Evolutionary conservation across 2,888 invertebrate species (phyloP).

Genomic region (Athrips mouffetella): DNA sequence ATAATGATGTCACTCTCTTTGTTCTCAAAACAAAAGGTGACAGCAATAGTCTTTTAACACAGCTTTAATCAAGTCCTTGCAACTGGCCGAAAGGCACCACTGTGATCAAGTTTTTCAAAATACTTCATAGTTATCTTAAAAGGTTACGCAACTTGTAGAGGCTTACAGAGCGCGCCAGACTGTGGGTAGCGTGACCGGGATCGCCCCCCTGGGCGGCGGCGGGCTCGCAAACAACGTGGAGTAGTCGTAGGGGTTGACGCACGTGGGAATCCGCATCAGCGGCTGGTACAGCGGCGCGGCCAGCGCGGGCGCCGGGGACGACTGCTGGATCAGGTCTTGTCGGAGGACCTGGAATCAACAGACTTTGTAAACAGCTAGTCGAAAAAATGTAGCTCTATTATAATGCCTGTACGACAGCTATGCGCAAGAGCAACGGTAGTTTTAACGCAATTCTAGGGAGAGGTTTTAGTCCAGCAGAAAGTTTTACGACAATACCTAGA

Average conservation of each 20-base stretch:
- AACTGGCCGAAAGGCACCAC: not conserved
- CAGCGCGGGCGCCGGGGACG: conserved; percentile 33
- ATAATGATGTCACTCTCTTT: too few species aligned
- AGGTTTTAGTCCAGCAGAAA: not conserved
- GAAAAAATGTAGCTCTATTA: too few species aligned
- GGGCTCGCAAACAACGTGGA: conserved; percentile 40
- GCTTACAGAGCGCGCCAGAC: conserved; percentile 45
- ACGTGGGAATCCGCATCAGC: conserved; percentile 38
- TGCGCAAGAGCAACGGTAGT: too few species aligned
- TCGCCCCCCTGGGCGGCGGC: conserved; percentile 29
- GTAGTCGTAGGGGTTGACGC: conserved; percentile 46
- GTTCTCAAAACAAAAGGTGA: too few species aligned
- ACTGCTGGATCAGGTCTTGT: conserved; percentile 42
- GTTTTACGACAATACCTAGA: not conserved
- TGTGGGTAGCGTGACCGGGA: conserved; percentile 40
- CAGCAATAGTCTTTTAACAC: too few species aligned
- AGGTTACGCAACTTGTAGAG: not conserved
- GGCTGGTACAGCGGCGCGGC: conserved; percentile 40
- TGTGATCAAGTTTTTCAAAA: not conserved
- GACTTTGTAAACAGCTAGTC: too few species aligned
- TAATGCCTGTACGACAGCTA: too few species aligned
- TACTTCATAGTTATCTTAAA: not conserved
- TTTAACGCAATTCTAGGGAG: too few species aligned
- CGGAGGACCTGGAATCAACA: conserved; percentile 53
- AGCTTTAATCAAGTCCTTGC: not conserved